phyloP scores from a whole-genome alignment of 2,113 vertebrate genomes.

The Phyllopteryx taeniolatus region DNA sequence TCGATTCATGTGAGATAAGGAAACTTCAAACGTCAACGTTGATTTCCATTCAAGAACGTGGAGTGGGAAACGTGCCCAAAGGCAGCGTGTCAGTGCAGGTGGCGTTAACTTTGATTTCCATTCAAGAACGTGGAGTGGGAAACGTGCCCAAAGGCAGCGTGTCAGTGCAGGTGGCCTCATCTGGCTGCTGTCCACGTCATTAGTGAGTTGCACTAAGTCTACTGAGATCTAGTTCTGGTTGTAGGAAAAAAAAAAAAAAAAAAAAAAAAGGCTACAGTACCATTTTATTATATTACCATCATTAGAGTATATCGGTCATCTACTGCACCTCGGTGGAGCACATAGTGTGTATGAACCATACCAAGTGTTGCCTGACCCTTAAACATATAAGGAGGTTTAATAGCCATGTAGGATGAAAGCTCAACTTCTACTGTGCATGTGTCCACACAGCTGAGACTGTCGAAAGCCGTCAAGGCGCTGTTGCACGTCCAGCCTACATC shows the following conservation, averaged over 20 bases:
- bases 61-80: background rate
- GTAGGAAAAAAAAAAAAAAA: background rate
- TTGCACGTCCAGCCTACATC: constrained; percentile 19
- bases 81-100: background rate
- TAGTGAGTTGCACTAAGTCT: background rate
- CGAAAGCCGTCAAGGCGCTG: constrained; percentile 12
- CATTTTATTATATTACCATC: background rate
- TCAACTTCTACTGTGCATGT: constrained; percentile 17
- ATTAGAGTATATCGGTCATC: background rate
- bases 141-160: background rate
- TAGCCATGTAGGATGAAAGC: background rate
- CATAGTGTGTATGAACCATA: background rate
- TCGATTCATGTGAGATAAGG: background rate
- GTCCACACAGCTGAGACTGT: constrained; percentile 31
- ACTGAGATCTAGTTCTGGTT: no score
- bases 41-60: background rate
- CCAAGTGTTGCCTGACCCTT: background rate
- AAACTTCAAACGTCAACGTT: background rate
- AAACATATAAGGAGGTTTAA: background rate
- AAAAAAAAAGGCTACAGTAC: background rate
- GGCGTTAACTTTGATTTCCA: background rate
- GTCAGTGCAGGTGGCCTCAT: background rate
- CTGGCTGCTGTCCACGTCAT: background rate
- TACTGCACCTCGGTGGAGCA: background rate
- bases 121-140: background rate